Conservation (phyloP, 2,888 invertebrate genomes). For the Geotrupes spiniger region DNA sequence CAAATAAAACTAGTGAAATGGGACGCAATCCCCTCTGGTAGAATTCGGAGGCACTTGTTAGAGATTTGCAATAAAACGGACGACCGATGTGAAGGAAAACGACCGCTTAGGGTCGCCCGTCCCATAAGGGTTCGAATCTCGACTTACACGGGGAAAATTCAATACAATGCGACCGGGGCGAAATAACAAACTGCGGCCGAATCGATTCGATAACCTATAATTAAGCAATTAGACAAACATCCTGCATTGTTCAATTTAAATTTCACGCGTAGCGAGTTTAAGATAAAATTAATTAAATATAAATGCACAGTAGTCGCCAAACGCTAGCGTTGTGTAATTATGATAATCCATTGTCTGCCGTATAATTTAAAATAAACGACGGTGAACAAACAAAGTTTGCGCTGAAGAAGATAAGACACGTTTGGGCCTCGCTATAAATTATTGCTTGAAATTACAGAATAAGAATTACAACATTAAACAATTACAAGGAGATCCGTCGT, state of each 20-base stretch:
- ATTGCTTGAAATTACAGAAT: constrained; percentile 20
- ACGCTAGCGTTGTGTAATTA: constrained; percentile 29
- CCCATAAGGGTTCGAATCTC: constrained; percentile 46
- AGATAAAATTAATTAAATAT: constrained; percentile 32
- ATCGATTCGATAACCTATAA: constrained; percentile 11
- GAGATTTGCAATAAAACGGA: constrained; percentile 47
- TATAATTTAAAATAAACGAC: constrained; percentile 27
- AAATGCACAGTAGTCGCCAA: constrained; percentile 24
- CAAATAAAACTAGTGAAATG: constrained; percentile 18
- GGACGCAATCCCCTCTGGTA: constrained; percentile 48
- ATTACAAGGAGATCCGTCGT: constrained; percentile 15
- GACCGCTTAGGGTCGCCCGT: constrained; percentile 44
- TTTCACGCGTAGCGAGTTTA: constrained; percentile 20
- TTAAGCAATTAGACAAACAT: constrained; percentile 21
- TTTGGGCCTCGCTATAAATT: constrained; percentile 20
- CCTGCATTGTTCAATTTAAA: constrained; percentile 9
- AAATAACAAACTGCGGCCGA: constrained; percentile 12
- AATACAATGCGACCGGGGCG: constrained; percentile 3
- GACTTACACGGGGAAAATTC: constrained; percentile 29
- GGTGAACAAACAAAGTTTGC: constrained; percentile 24
- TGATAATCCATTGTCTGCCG: constrained; percentile 25
- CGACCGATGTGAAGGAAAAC: constrained; percentile 46
- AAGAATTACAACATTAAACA: constrained; percentile 19
- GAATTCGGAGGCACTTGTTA: constrained; percentile 46
- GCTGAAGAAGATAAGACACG: constrained; percentile 31